Base-by-base conservation (phyloP, 2,113 vertebrate genomes). In the Vidua macroura region DNA sequence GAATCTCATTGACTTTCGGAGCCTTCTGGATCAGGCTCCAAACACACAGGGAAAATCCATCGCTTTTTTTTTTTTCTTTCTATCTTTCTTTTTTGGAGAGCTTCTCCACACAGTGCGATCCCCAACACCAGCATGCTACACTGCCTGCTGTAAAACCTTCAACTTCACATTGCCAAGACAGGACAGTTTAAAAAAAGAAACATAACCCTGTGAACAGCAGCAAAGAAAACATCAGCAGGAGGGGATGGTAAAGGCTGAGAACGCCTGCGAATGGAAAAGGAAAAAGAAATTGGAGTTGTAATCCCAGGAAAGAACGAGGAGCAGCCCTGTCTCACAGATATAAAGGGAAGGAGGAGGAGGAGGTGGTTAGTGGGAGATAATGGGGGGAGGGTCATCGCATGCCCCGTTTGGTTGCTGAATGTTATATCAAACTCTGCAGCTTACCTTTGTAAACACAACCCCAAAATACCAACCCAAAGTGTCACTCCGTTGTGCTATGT, bases 401-500 rank as follows among this genome's bases (percentile, higher is more conserved):
- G 92, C 64, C 80, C 79, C 84, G 86, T 81, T 66, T 53, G 86
- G 37, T 75, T 77, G 89, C 89, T 84, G 76, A 83, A 70, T 60
- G 77, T 91, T 90, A 96, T 93, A 76, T 87, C 92, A 76, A 92
- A 92, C 86, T 43, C 85, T 41, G 80, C 28, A 43, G 86, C 86
- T 97, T 93, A 96, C 91, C 84, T 96, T 96, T 64, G 84, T 24
- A 92, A 89, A 96, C 83, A 96, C 83, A 96, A 92, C 94, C 81
- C 2, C 85, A 67, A 90, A 95, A 95, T 87, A 94, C 88, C 92
- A 91, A 92, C 86, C 58, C 86, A 81, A 79, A 73, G 13, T 92
- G 92, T 74, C 95, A 94, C 75, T 69, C 75, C 73, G 90, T 33
- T 86, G 79, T 93, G 92, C 90, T 97, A 95, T 62, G 88, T 95